Base-by-base conservation (phyloP, 2,797 vertebrate species). In the Mormyrops attenuatus region DNA sequence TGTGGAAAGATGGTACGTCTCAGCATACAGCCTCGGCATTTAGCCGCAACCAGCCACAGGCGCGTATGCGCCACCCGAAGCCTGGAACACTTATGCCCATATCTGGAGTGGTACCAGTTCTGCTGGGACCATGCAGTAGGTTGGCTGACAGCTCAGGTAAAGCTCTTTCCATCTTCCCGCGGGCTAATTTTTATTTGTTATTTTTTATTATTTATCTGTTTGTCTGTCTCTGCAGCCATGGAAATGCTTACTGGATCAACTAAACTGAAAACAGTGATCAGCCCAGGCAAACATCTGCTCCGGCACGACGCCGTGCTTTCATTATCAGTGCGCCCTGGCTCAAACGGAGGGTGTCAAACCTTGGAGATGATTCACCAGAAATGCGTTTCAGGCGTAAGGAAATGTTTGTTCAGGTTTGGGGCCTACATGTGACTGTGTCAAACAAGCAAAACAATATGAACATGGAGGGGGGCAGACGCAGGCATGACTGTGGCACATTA, bases 221-320 rank as follows among this genome's bases (percentile, higher is more conserved):
- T 92, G 82, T 30, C 11, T 85, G 93, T 92, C 90, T 52, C 73
- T 34, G 90, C 88, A 90, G 89, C 89, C 80, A 89, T 87, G 89
- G 90, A 92, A 91, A 91, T 90, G 22, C 85, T 47, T 13, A 80
- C 91, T 92, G 92, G 92, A 94, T 91, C 90, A 66, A 30, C 26
- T 17, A 8, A 84, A 49, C 88, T n/a, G 44, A 82, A 85, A 80
- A 2, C 15, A 11, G 47, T 5, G 13, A 17, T 6, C 82, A 26
- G 17, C 0, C 2, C n/a, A 17, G 17, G 50, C 34, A n/a, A 84
- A 38, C 55, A 22, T 26, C 38, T 47, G 38, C 53, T 26, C 9
- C 2, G 15, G 20, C 13, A 8, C 3, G 0, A n/a, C 6, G 20
- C 22, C 2, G 7, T 5, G 52, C 53, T 49, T 41, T 60, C 38